Evolutionary conservation across 1,140 invertebrate genomes (phyloP), one percentile per base, ranked within the genome.

Genomic region (Latrodectus geometricus): DNA sequence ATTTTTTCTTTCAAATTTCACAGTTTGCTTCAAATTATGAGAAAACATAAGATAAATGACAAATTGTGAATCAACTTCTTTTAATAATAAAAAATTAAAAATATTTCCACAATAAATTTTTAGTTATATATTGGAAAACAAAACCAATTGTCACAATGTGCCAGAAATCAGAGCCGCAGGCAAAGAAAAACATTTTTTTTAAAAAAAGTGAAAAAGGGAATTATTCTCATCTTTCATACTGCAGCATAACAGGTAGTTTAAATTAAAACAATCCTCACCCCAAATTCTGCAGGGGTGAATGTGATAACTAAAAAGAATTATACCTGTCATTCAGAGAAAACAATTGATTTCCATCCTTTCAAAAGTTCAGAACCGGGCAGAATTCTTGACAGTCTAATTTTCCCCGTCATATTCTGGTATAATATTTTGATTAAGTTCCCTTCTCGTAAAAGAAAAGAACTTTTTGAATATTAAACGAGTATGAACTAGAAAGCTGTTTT

Each of bases 331-430:
- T 81, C 79, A 81, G 35, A 70, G 50, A 72, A 79, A 70, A 72
- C 68, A 54, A 81, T 81, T 52, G 79, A 81, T 81, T 81, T 56
- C 21, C 49, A n/a, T 15, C 9, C 17, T 11, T 15, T 15, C 68
- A 69, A 83, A 20, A 56, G n/a, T n/a, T 75, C 49, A 65, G 76
- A 76, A 49, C 35, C 65, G 48, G 48, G 68, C 56, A 83, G 80
- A 74, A 61, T 82, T 76, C 49, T 76, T 84, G 82, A 84, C 82
- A 84, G 73, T 21, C 82, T 84, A 84, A 84, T 84, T 84, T 84
- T 52, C 72, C 12, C 65, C 74, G 73, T 68, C 73, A 81, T 21
- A 21, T 68, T 61, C 68, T 49, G 12, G 52, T 68, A 20, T 79
- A 23, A 68, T 65, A 68, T 70, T 72, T 81, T 81, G 49, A 23